Conservation (phyloP, 2,797 vertebrate genomes). For the Oreortyx pictus region DNA sequence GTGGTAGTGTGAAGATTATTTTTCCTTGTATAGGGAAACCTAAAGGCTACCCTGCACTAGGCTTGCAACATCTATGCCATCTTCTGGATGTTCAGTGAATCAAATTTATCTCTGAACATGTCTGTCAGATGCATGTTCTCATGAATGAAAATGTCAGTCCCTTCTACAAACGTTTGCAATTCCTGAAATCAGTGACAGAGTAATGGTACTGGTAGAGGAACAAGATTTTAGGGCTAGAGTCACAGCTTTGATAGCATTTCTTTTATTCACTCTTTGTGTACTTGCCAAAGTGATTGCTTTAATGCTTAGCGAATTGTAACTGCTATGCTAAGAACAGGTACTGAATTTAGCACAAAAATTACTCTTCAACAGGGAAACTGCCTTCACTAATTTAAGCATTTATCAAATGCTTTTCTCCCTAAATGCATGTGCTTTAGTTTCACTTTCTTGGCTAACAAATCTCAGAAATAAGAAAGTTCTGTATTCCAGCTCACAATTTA, state of each 20-base stretch:
- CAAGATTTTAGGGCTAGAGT: not conserved
- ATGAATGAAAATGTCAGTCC: not conserved
- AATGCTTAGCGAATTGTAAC: not conserved
- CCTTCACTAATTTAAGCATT: not conserved
- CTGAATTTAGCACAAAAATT: not conserved
- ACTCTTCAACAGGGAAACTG: not conserved
- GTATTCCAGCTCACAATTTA: not conserved
- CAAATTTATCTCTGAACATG: not conserved
- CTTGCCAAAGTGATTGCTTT: not conserved
- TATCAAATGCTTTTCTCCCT: not conserved
- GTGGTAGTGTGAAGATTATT: not conserved
- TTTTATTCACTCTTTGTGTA: not conserved
- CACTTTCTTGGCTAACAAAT: not conserved
- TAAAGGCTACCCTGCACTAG: not conserved
- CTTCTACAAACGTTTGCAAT: not conserved
- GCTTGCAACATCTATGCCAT: conserved; percentile 48
- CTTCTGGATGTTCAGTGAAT: conserved; percentile 64
- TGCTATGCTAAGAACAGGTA: not conserved
- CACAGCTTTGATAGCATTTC: not conserved
- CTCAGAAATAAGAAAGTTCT: not conserved
- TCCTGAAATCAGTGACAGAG: not conserved
- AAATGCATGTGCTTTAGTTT: not conserved
- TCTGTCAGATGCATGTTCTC: not conserved
- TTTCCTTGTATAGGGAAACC: not conserved
- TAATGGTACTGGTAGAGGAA: not conserved